Base-by-base conservation (phyloP, 2,888 invertebrate genomes). In the Isotomurus palustris region DNA sequence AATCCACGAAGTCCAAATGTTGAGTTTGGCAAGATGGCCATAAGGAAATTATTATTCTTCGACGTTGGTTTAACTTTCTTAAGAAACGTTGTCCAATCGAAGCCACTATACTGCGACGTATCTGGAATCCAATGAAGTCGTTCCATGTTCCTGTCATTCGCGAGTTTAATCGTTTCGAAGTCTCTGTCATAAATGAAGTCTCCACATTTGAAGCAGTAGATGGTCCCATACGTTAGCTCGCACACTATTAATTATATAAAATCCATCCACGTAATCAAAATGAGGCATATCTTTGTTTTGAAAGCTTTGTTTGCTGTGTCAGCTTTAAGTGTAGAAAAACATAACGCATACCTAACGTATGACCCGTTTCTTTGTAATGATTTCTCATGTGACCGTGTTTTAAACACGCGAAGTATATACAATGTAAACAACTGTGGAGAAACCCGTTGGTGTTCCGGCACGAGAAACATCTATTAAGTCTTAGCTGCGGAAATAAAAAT, bases 321-420 rank as follows among this genome's bases (percentile, higher is more conserved):
- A n/a, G n/a, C n/a, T n/a, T n/a, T n/a, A n/a, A n/a, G n/a, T n/a
- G n/a, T n/a, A n/a, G n/a, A n/a, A n/a, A n/a, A n/a, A n/a, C n/a
- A 19, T 19, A 49, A 38, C 38, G 40, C 21, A 73, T 76, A 83
- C 83, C 81, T 67, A 94, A 80, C 72, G 83, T 82, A 76, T 95
- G 95, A 72, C 87, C 86, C 72, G 86, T 87, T 43, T 80, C 80
- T 73, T 84, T 86, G 48, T 87, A 84, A 78, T 96, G 95, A 54
- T 89, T 86, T 72, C 87, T 84, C 67, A 93, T 90, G 75, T 95
- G 95, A 56, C 84, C 82, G 22, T 83, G 83, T 24, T 72, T 74
- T 71, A 88, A 88, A 75, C 96, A 96, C 51, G 90, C 95, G 76
- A 96, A 93, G 78, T 84, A 93, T 70, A 94, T 89, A 78, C 96